Percentiles rank a stretch among this genome's conserved stretches.
These are phyloP conservation scores for Ondatra zibethicus DNA, from an alignment of 2,113 vertebrate genomes.

Conservation along the genomic window DNA sequence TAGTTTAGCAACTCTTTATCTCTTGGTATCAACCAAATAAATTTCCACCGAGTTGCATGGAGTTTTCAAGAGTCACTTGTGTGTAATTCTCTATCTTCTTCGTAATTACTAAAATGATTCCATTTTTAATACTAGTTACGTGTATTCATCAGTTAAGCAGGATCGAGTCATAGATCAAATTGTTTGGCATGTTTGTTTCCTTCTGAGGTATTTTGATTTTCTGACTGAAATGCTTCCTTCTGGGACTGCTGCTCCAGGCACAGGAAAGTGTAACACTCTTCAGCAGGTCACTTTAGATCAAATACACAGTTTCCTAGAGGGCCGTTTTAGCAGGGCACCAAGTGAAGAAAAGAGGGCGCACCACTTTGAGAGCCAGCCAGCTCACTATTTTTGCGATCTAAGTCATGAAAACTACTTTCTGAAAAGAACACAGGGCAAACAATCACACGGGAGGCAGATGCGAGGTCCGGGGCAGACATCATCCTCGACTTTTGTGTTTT, in stretches of 20 bases:
- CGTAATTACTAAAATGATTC: constrained; percentile 29
- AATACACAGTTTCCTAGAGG: not conserved
- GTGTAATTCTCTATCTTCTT: not conserved
- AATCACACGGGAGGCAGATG: not conserved
- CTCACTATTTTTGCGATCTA: not conserved
- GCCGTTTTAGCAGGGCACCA: not conserved
- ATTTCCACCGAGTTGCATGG: not conserved
- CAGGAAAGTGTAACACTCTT: not conserved
- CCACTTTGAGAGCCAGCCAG: not conserved
- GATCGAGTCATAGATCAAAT: not conserved
- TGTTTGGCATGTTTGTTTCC: not conserved
- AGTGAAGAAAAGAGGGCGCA: not conserved
- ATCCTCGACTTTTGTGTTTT: not conserved
- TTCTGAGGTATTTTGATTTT: not conserved
- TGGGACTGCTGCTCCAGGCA: not conserved
- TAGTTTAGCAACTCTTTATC: not conserved
- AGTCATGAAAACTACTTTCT: not conserved
- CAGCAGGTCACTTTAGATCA: not conserved
- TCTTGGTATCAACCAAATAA: not conserved
- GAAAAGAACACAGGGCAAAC: not conserved
- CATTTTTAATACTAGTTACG: constrained; percentile 11
- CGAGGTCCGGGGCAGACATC: not conserved
- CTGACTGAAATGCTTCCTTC: constrained; percentile 49
- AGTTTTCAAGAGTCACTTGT: constrained; percentile 19
- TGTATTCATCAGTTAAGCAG: not conserved